Conservation (phyloP, 1,140 invertebrate species). For the Nilaparvata lugens region DNA sequence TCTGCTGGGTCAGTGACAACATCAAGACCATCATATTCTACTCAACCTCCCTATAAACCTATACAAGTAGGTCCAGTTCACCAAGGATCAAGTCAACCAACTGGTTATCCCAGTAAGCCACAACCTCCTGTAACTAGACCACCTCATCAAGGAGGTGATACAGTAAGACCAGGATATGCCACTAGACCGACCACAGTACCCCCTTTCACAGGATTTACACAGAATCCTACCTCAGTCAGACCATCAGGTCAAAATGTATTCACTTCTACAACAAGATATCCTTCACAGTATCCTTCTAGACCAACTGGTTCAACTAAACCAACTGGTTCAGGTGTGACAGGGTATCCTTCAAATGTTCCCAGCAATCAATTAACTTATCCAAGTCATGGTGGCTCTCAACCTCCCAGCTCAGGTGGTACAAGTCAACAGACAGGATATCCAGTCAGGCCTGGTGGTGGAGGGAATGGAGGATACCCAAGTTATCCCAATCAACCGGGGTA, state of each 20-base stretch:
- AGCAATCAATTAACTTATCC: conserved; percentile 21
- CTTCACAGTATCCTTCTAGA: conserved; percentile 16
- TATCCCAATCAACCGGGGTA: conserved; percentile 23
- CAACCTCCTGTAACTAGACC: conserved; percentile 19
- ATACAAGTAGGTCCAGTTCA: conserved; percentile 17
- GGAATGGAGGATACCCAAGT: conserved; percentile 24
- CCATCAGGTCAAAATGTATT: conserved; percentile 3
- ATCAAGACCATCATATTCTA: conserved; percentile 18
- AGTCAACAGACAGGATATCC: conserved; percentile 21
- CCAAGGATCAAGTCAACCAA: conserved; percentile 21
- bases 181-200: conserved; percentile 21
- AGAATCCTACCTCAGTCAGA: conserved; percentile 7
- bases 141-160: conserved; percentile 19
- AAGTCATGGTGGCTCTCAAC: conserved; percentile 18
- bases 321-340: conserved; percentile 25
- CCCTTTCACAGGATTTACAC: conserved; percentile 17
- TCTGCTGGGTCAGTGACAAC: conserved; percentile 21
- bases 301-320: conserved; percentile 25
- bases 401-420: conserved; percentile 21
- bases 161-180: conserved; percentile 21
- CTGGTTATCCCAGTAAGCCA: conserved; percentile 23
- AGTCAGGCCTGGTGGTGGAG: conserved; percentile 26
- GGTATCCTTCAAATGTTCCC: conserved; percentile 20
- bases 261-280: not conserved
- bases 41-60: conserved; percentile 6